Evolutionary conservation across 2,797 vertebrate genomes (phyloP), one percentile per base, ranked within the genome.

Genomic region (Gallinago solitaria): DNA sequence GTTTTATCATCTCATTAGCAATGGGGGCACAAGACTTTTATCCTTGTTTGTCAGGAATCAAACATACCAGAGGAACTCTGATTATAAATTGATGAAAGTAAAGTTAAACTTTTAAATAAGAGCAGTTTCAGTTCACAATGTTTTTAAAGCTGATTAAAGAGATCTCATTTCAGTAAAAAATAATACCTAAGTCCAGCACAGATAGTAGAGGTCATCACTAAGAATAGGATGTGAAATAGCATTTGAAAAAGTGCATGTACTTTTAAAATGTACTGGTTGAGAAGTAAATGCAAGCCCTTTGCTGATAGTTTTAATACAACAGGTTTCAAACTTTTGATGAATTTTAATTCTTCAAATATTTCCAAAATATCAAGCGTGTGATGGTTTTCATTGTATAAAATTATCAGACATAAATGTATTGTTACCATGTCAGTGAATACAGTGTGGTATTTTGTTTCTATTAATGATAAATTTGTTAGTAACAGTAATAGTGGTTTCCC

Each of bases 1-100:
- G 99, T 98, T 98, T 98, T 98, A 94, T 98, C 98, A 98, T 99
- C 99, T 99, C 99, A 99, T 99, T 99, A 99, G 98, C 98, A 98
- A 98, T 97, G 97, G 98, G 98, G 97, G 98, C 98, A 98, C 97
- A 83, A 92, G 97, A 98, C 98, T 99, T 99, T 99, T 98, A 99
- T 99, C 98, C 98, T 98, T 97, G 98, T 98, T 98, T 98, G 98
- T 98, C 98, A 98, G 98, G 98, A 99, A 99, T 98, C 98, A 98
- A 98, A 98, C 98, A 98, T 97, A 98, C 97, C 97, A 97, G 97
- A 98, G 97, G 97, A 98, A 97, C 97, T 97, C 98, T 98, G 98
- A 98, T 98, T 98, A 98, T 98, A 98, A 97, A 97, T 98, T 97
- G 98, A 98, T 98, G 98, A 98, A 98, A 98, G 98, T 98, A 96